phyloP scores from a whole-genome alignment of 2,888 invertebrate species.

The Diadromus collaris region DNA sequence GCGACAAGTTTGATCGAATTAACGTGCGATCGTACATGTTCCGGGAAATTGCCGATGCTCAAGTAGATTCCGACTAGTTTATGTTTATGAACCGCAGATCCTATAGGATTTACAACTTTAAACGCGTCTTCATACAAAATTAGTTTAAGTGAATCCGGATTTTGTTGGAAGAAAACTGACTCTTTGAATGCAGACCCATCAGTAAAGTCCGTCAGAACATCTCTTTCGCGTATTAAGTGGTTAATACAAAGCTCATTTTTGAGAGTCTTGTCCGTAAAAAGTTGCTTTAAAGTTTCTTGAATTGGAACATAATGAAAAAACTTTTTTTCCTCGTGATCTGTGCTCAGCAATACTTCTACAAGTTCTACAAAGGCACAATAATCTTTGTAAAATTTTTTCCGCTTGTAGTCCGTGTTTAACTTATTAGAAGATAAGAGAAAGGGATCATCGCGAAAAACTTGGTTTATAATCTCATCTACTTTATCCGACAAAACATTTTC shows the following conservation, averaged over 20 bases:
- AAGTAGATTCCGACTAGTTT: conserved; percentile 63
- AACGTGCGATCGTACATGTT: conserved; percentile 54
- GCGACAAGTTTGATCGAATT: conserved; percentile 61
- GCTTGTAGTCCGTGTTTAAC: conserved; percentile 34
- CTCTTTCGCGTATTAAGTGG: conserved; percentile 26
- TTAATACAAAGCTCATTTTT: not conserved
- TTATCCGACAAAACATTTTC: conserved; percentile 41
- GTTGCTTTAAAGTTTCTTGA: conserved; percentile 10
- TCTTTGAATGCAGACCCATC: conserved; percentile 65
- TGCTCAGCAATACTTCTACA: not conserved
- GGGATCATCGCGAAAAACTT: conserved; percentile 44
- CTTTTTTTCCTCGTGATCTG: conserved; percentile 8
- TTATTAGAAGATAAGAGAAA: not conserved
- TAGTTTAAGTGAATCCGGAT: conserved; percentile 60
- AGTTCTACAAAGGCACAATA: conserved; percentile 56
- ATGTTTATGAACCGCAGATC: conserved; percentile 60
- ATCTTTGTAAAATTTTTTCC: conserved; percentile 54
- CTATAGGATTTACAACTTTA: conserved; percentile 62
- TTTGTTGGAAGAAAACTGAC: conserved; percentile 63
- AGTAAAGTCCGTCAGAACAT: conserved; percentile 64
- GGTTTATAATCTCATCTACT: conserved; percentile 43
- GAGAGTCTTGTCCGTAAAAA: conserved; percentile 18
- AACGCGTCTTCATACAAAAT: conserved; percentile 64
- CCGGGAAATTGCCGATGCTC: conserved; percentile 58
- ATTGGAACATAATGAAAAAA: conserved; percentile 31